Evolutionary conservation across 1,140 invertebrate species (phyloP).

Genomic region (Diabrotica virgifera): DNA sequence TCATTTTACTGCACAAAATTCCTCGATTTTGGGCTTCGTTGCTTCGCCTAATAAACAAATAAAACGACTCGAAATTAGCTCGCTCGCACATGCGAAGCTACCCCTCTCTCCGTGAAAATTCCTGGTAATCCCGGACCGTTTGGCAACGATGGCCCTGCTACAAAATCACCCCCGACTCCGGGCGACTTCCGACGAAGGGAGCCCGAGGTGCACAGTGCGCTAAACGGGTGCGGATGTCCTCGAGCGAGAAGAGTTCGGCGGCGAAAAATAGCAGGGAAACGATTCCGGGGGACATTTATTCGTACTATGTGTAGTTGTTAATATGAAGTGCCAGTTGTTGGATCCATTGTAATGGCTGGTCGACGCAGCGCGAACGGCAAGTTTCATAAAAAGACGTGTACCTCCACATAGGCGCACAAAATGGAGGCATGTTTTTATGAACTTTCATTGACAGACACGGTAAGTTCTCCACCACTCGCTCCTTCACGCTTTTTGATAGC

Average conservation of each 20-base stretch:
- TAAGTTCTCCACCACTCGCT: background rate
- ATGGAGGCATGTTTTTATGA: constrained; percentile 13
- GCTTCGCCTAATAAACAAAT: too few species aligned
- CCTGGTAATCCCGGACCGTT: too few species aligned
- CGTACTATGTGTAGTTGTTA: background rate
- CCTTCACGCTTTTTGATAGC: background rate
- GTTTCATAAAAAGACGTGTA: constrained; percentile 4
- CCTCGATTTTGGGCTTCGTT: too few species aligned
- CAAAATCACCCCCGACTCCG: background rate
- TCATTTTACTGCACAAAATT: too few species aligned
- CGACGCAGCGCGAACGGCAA: background rate
- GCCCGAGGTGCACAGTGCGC: constrained; percentile 2
- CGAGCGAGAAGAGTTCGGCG: background rate
- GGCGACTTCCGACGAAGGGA: background rate
- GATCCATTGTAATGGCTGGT: background rate
- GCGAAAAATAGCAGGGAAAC: constrained; percentile 5
- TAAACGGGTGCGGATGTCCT: constrained; percentile 7
- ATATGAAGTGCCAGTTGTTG: constrained; percentile 1
- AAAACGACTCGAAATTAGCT: too few species aligned
- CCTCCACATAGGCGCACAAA: constrained; percentile 4
- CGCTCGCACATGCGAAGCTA: too few species aligned
- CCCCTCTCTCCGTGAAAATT: too few species aligned
- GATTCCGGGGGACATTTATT: background rate
- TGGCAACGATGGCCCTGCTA: background rate
- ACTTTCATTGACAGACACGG: constrained; percentile 4